Evolutionary conservation across 2,797 vertebrate species (phyloP), one percentile per base, ranked within the genome.

Genomic region (Enteromius viviparus): DNA sequence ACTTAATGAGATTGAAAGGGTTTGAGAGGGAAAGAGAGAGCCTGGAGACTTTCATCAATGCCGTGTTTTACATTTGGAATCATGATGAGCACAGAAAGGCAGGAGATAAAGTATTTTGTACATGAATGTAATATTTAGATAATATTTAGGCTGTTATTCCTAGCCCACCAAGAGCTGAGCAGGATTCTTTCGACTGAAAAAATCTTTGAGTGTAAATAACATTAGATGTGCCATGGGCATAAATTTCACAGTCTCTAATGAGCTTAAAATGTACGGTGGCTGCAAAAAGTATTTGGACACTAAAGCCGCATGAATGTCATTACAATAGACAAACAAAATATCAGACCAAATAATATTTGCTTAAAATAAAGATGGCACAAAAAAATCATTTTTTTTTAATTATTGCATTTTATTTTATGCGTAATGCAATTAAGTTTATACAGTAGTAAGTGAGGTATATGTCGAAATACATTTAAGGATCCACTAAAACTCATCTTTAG

Each of bases 21-120:
- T 11, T 69, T 45, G 68, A 82, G 55, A 72, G 71, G 45, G n/a
- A 78, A 26, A 62, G 49, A 76, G 47, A 26, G 62, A 79, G 79
- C 23, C 74, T 1, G 12, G 78, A 84, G 65, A 77, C 40, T 70
- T 64, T 29, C 32, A 80, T 53, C 47, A 79, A 68, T 26, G 64
- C 32, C 29, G 37, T 53, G 47, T 79, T 79, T 79, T 79, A 62
- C 45, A 64, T 34, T 71, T 37, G 32, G 49, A 58, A 19, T 42
- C 15, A 45, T 84, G 76, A 89, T 90, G 79, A 87, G 89, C 89
- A 85, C 85, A 91, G 90, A 86, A 62, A 49, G 76, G 82, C 78
- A 76, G 78, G 77, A 90, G 81, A 91, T 91, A 88, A 91, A 91
- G 82, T 90, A 83, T 87, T 90, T 89, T 89, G 84, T 88, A 81